phyloP scores from a whole-genome alignment of 2,888 invertebrate genomes.

The Torymus tubicola region DNA sequence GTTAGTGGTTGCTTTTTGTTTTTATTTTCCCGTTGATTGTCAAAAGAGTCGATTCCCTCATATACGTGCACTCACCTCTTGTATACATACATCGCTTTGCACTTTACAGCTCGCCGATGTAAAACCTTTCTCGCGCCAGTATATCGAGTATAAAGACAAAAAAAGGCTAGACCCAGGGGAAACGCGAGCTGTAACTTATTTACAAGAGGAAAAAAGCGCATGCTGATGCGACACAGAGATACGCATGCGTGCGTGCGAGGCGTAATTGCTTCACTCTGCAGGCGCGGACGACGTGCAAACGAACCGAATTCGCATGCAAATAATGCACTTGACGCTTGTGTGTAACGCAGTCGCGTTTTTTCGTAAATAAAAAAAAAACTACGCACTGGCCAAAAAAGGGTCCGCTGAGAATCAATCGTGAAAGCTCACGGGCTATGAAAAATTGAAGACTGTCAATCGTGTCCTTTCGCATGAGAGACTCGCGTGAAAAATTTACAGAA shows the following conservation, averaged over 20 bases:
- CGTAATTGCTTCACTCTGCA: constrained; percentile 50
- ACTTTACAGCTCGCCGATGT: constrained; percentile 14
- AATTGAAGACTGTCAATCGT: constrained; percentile 58
- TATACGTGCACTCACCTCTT: constrained; percentile 20
- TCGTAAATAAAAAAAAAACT: constrained; percentile 21
- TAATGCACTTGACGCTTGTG: constrained; percentile 53
- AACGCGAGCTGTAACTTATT: constrained; percentile 50
- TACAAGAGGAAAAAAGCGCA: constrained; percentile 41
- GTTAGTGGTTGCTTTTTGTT: too few species aligned
- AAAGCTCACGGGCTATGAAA: constrained; percentile 40
- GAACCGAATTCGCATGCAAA: constrained; percentile 57
- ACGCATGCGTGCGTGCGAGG: neutral
- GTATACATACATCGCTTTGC: constrained; percentile 29
- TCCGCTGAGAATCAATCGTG: constrained; percentile 50
- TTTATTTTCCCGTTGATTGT: too few species aligned
- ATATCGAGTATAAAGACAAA: too few species aligned
- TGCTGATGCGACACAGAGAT: constrained; percentile 11
- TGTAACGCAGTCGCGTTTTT: constrained; percentile 39
- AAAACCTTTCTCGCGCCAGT: constrained; percentile 19
- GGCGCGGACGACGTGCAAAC: constrained; percentile 17
- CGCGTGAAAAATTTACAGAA: constrained; percentile 47
- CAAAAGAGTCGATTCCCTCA: too few species aligned
- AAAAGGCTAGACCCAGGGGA: neutral
- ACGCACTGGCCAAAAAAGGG: constrained; percentile 24
- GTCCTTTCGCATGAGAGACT: constrained; percentile 13